Conservation (phyloP, 2,888 invertebrate genomes). For the Limenitis camilla region DNA sequence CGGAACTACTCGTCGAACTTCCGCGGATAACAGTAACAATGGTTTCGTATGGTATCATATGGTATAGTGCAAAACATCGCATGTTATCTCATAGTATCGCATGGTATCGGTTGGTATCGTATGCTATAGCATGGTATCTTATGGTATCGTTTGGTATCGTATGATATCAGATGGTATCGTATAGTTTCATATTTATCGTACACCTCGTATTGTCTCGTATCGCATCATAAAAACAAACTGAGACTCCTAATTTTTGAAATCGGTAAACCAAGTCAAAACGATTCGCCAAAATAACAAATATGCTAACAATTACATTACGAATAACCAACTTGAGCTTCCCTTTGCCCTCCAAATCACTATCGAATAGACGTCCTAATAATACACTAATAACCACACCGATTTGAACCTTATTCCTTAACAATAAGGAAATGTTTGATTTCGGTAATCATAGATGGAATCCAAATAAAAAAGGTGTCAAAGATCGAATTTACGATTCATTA, state of each 20-base stretch:
- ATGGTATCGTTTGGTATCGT: too few relatives aligned
- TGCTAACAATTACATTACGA: conserved; percentile 56
- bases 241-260: conserved; percentile 2
- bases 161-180: too few relatives aligned
- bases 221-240: background rate
- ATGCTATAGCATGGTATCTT: too few relatives aligned
- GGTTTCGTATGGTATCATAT: too few relatives aligned
- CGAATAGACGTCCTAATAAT: conserved; percentile 56
- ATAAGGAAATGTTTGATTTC: conserved; percentile 22
- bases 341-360: conserved; percentile 43
- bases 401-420: conserved; percentile 21
- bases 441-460: conserved; percentile 53
- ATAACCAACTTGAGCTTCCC: conserved; percentile 39
- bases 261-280: background rate
- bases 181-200: too few relatives aligned
- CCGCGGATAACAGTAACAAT: too few relatives aligned
- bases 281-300: conserved; percentile 33
- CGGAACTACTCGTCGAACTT: too few relatives aligned
- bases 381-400: conserved; percentile 7
- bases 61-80: too few relatives aligned
- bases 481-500: conserved; percentile 75
- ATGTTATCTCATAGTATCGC: too few relatives aligned
- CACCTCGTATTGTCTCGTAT: too few relatives aligned
- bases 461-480: conserved; percentile 75
- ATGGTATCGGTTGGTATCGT: too few relatives aligned